Evolutionary conservation across 2,113 vertebrate genomes (phyloP).

Genomic region (Halcyon malimbica): DNA sequence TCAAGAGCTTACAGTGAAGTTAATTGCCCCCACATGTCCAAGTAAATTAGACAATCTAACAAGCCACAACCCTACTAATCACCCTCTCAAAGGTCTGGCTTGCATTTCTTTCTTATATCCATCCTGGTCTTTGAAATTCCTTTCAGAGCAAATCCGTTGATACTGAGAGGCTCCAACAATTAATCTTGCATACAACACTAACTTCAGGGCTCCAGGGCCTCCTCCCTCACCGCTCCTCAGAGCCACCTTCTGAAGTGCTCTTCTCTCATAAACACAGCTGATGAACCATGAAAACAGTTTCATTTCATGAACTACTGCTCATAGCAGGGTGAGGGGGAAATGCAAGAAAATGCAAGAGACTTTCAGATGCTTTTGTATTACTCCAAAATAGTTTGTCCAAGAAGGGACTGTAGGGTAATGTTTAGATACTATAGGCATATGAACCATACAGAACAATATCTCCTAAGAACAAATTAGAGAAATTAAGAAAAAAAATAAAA

Average conservation of each 20-base stretch:
- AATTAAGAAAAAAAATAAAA: not conserved
- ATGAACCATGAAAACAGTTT: not conserved
- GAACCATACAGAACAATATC: not conserved
- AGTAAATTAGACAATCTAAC: not conserved
- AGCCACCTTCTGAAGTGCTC: not conserved
- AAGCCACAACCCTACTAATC: not conserved
- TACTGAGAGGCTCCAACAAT: not conserved
- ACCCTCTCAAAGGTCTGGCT: not conserved
- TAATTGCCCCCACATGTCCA: not conserved
- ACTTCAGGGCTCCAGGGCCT: not conserved
- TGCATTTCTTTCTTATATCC: not conserved
- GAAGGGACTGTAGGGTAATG: not conserved
- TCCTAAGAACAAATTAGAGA: not conserved
- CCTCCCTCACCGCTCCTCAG: not conserved
- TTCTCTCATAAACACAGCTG: not conserved
- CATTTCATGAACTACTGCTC: slow-evolving; percentile 6
- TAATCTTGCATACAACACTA: not conserved
- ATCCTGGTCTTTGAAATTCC: not conserved
- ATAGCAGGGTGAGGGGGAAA: not conserved
- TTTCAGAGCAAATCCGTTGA: not conserved
- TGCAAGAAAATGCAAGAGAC: not conserved
- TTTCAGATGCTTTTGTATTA: not conserved
- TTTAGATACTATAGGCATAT: not conserved
- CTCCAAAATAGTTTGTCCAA: not conserved
- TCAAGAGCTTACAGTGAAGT: not conserved